Evolutionary conservation across 2,888 invertebrate species (phyloP), one percentile per base, ranked within the genome.

Genomic region (Drosophila setosimentum): DNA sequence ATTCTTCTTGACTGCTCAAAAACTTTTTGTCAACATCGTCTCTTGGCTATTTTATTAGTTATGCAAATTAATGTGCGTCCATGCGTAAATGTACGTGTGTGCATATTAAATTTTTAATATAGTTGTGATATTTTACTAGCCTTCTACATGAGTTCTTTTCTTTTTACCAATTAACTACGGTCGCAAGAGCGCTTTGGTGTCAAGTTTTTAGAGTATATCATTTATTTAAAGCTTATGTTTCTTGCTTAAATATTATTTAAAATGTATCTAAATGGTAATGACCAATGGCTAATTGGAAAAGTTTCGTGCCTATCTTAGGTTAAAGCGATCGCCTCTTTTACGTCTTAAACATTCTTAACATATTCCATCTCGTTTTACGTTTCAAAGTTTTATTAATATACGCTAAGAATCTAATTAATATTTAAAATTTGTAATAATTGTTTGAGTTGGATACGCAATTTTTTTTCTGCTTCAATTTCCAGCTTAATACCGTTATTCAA

Each of bases 51-150:
- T 74, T 78, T 89, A 89, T 87, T 84, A 87, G 89, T 84, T 90
- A 87, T 87, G 90, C 90, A 87, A 87, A 87, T 90, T 90, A 89
- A 89, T 89, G 85, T 84, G 79, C 65, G 64, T 76, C 66, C 90
- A 89, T 90, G 85, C 88, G 76, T 78, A 68, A 74, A 67, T 68
- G 62, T 30, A 69, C 82, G 58, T 82, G 80, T 80, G 83, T 66
- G 86, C 88, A 88, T 88, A 83, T 85, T 80, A 71, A 74, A 85
- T 80, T 85, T 69, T 51, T 77, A 68, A 69, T 72, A 76, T 72
- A 49, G 61, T 49, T 30, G 27, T 60, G 45, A 16, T 27, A 45
- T 24, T 45, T 24, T 24, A 16, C 40, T 21, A 7, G 21, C n/a
- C 13, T 40, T 42, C 29, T 37, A 24, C 62, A 66, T 48, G 24